Evolutionary conservation across 2,113 vertebrate species (phyloP).

Genomic region (Mandrillus leucophaeus): DNA sequence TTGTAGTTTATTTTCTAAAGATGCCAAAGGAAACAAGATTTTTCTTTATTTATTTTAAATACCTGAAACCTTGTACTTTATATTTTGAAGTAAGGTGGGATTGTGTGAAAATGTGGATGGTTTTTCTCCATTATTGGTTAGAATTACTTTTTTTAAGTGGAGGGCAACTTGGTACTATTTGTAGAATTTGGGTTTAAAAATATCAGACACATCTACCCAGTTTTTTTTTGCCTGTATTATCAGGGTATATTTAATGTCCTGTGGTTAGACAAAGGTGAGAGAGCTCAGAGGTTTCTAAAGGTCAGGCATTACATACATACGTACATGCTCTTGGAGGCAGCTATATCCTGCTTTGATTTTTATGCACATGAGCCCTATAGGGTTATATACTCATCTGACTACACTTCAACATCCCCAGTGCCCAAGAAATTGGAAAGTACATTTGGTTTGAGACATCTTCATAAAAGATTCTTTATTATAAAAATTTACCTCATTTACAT

Average conservation of each 20-base stretch:
- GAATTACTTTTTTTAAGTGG: slow-evolving; percentile 3
- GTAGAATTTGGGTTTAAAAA: slow-evolving; percentile 64
- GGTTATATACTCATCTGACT: neutral
- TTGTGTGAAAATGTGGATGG: slow-evolving; percentile 41
- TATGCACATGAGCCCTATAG: neutral
- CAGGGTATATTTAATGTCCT: slow-evolving; percentile 59
- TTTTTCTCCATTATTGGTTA: slow-evolving; percentile 64
- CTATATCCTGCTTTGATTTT: slow-evolving; percentile 26
- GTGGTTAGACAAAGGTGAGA: slow-evolving; percentile 44
- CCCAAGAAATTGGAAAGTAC: slow-evolving; percentile 24
- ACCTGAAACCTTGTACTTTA: slow-evolving; percentile 63
- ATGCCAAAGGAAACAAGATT: slow-evolving; percentile 88
- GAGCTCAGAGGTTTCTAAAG: slow-evolving; percentile 27
- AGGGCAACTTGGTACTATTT: slow-evolving; percentile 40
- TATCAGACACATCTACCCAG: slow-evolving; percentile 22
- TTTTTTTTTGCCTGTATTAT: slow-evolving; percentile 60
- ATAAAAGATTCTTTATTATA: slow-evolving; percentile 30
- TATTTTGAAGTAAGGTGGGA: slow-evolving; percentile 64
- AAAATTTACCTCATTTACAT: slow-evolving; percentile 50
- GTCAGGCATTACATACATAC: neutral
- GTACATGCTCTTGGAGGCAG: slow-evolving; percentile 18
- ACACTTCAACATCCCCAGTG: neutral
- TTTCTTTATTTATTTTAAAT: slow-evolving; percentile 80
- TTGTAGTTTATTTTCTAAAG: slow-evolving; percentile 81
- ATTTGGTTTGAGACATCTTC: slow-evolving; percentile 10